Base-by-base conservation (phyloP, 2,888 invertebrate genomes). In the Drosophila meridionalis region DNA sequence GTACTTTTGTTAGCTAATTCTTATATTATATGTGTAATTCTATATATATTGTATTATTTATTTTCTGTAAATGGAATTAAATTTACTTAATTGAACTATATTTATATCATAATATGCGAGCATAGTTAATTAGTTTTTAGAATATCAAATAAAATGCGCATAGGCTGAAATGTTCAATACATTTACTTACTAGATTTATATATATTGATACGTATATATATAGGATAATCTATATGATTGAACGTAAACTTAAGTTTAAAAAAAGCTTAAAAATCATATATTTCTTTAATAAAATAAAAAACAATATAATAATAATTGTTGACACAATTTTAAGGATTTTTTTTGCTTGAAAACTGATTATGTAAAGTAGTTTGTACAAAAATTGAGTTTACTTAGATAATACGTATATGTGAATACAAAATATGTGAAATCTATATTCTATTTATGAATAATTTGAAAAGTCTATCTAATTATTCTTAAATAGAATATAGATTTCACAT, bases 41-140 rank as follows among this genome's bases (percentile, higher is more conserved):
- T 9, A 12, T n/a, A 8, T 43, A 7, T 36, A 57, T 32, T 43
- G 42, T 56, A 57, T 32, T 43, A 56, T 56, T 57, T 57, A 38
- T 45, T 30, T 11, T 3, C 26, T 38, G 0, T 36, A 7, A 50
- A 8, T 1, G 32, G 28, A 9, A 32, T 48, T 0, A n/a, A 28
- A 11, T 30, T 20, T 30, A 42, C 36, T 4, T 26, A 14, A 20
- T 20, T 20, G 20, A 20, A 20, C 20, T 20, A 20, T 20, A 20
- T 20, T 36, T 36, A 34, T 20, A 26, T 12, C 2, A 26, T 53
- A 12, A 12, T 36, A 26, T 20, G 3, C 12, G 26, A 12, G 53
- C 20, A 36, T 36, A 26, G 8, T 55, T 36, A n/a, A 48, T 36
- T 59, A n/a, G 28, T 47, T 28, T 28, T 28, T 11, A 47, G 47